These are phyloP conservation scores for Caiman crocodilus DNA, from an alignment of 2,797 vertebrate species.

Conservation along the genomic window DNA sequence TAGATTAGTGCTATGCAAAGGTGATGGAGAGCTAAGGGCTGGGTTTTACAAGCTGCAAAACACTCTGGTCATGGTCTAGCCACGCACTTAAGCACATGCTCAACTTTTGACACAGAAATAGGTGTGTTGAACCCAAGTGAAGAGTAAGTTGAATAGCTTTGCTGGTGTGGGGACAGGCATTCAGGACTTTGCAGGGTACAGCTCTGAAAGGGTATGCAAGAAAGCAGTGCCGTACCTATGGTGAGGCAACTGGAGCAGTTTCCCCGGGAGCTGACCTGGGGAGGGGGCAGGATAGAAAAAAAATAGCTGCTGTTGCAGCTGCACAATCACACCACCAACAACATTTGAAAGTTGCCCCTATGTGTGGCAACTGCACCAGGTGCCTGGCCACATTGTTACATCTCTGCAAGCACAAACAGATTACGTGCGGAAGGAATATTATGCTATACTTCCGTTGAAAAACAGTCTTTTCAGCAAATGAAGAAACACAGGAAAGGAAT, in stretches of 20 bases:
- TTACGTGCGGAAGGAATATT: not conserved
- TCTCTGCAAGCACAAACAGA: not conserved
- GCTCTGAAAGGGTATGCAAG: not conserved
- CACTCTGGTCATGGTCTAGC: not conserved
- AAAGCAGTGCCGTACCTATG: not conserved
- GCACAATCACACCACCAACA: too few species aligned
- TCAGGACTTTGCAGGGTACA: not conserved
- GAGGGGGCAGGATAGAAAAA: too few species aligned
- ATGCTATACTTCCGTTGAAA: not conserved
- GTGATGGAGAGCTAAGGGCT: not conserved
- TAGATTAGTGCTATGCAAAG: not conserved
- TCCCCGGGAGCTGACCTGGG: too few species aligned
- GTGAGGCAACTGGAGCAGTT: too few species aligned
- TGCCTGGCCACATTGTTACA: too few species aligned
- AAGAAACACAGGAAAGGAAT: not conserved
- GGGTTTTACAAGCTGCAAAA: rapidly evolving
- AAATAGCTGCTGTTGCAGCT: too few species aligned
- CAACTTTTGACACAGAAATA: not conserved
- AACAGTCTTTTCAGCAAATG: not conserved
- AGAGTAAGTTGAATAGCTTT: rapidly evolving
- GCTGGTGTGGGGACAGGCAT: not conserved
- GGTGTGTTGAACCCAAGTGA: not conserved
- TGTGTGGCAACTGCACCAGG: too few species aligned
- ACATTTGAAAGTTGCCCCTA: too few species aligned
- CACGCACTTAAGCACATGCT: not conserved